Conservation (phyloP, 2,888 invertebrate genomes). For the Brachyptera putata region DNA sequence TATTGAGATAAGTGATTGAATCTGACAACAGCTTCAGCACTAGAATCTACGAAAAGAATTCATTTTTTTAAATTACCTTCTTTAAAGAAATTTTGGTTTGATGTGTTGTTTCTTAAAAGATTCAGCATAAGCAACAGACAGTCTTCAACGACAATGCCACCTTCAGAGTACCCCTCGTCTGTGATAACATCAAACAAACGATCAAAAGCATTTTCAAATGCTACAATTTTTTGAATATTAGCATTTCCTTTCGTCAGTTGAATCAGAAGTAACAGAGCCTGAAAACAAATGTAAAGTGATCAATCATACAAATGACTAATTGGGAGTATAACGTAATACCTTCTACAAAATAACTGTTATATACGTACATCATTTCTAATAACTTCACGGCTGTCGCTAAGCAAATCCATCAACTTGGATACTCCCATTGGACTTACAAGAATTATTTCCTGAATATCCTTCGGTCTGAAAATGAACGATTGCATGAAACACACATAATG, state of each 20-base stretch:
- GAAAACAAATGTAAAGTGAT: slow-evolving; percentile 35
- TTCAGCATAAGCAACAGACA: slow-evolving; percentile 90
- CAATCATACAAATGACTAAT: neutral
- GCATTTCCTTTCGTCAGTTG: slow-evolving; percentile 92
- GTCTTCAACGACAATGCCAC: slow-evolving; percentile 97
- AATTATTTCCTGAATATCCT: slow-evolving; percentile 83
- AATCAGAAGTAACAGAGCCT: slow-evolving; percentile 80
- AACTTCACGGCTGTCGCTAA: slow-evolving; percentile 91
- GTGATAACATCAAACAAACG: slow-evolving; percentile 87
- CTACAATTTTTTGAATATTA: slow-evolving; percentile 97
- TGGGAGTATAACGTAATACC: neutral
- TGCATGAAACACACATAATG: neutral
- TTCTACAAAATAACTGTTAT: slow-evolving; percentile 38
- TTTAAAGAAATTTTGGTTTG: slow-evolving; percentile 97
- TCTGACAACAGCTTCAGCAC: too few relatives aligned
- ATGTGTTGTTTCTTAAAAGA: slow-evolving; percentile 88
- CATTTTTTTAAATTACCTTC: slow-evolving; percentile 57
- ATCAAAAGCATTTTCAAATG: slow-evolving; percentile 98
- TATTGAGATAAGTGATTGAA: too few relatives aligned
- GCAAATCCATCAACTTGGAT: slow-evolving; percentile 93
- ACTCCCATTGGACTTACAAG: slow-evolving; percentile 94
- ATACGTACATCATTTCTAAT: slow-evolving; percentile 91
- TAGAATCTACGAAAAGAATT: neutral
- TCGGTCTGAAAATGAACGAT: slow-evolving; percentile 54
- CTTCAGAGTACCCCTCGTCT: slow-evolving; percentile 89